phyloP scores from a whole-genome alignment of 2,888 invertebrate species.

The Diadegma fenestrale region DNA sequence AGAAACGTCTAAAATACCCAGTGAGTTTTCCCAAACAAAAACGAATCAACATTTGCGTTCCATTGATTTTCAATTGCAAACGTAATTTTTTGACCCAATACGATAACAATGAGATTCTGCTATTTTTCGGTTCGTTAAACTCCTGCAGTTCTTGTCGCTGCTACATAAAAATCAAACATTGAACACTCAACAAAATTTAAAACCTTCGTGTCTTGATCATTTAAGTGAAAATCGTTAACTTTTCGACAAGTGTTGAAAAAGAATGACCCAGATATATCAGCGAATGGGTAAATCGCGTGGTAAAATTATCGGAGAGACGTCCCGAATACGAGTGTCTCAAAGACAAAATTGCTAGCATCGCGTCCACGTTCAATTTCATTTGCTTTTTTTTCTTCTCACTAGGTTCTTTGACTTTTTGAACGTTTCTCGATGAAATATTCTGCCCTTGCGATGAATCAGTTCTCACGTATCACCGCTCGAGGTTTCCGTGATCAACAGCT shows the following conservation, averaged over 20 bases:
- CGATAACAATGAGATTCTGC: neutral
- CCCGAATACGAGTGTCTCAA: neutral
- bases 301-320: neutral
- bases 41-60: neutral
- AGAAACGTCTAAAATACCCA: neutral
- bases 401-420: conserved; percentile 33
- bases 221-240: no score
- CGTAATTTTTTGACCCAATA: neutral
- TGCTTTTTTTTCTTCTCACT: conserved; percentile 31
- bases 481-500: conserved; percentile 62
- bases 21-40: neutral
- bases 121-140: neutral
- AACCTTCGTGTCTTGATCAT: neutral
- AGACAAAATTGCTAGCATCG: neutral
- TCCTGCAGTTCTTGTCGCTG: neutral
- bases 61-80: neutral
- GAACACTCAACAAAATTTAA: neutral
- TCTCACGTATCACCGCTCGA: conserved; percentile 61
- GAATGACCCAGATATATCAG: no score
- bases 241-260: neutral
- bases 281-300: neutral
- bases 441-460: conserved; percentile 60
- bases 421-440: conserved; percentile 5
- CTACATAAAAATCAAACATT: no score
- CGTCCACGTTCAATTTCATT: neutral